Evolutionary conservation across 2,888 invertebrate species (phyloP).

Genomic region (Eristalis arbustorum): DNA sequence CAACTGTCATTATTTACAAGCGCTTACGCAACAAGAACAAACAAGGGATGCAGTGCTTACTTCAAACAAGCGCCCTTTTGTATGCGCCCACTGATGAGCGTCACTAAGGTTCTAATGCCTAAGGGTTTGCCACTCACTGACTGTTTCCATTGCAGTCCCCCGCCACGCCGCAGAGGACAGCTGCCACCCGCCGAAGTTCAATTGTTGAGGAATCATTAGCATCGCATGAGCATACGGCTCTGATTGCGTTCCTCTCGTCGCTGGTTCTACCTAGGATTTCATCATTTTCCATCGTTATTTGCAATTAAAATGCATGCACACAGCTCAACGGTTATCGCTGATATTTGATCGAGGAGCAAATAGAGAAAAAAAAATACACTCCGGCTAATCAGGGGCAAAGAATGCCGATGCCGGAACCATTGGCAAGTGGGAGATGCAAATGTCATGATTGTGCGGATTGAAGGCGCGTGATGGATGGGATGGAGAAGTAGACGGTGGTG

Average conservation of each 20-base stretch:
- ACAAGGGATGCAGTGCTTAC: conserved; percentile 6
- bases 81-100: not conserved
- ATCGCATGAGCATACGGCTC: conserved; percentile 35
- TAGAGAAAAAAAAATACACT: not conserved
- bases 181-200: conserved; percentile 20
- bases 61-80: conserved; percentile 1
- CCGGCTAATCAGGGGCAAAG: conserved; percentile 11
- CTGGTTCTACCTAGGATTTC: not conserved
- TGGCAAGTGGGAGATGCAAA: conserved; percentile 10
- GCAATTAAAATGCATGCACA: conserved; percentile 32
- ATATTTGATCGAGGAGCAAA: conserved; percentile 15
- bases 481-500: not conserved
- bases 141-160: not conserved
- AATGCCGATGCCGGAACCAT: conserved; percentile 1
- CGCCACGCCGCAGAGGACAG: not conserved
- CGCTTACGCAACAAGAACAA: conserved; percentile 26
- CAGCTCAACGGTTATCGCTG: conserved; percentile 15
- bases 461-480: not conserved
- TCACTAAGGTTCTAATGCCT: not conserved
- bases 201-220: conserved; percentile 40
- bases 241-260: not conserved
- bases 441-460: conserved; percentile 5
- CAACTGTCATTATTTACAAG: conserved; percentile 43
- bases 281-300: conserved; percentile 10
- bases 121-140: not conserved